A percentile compares a stretch with the other conserved stretches of the same genome.
These are phyloP conservation scores for Nasonia giraulti DNA, from an alignment of 1,140 invertebrate genomes.

Conservation along the genomic window DNA sequence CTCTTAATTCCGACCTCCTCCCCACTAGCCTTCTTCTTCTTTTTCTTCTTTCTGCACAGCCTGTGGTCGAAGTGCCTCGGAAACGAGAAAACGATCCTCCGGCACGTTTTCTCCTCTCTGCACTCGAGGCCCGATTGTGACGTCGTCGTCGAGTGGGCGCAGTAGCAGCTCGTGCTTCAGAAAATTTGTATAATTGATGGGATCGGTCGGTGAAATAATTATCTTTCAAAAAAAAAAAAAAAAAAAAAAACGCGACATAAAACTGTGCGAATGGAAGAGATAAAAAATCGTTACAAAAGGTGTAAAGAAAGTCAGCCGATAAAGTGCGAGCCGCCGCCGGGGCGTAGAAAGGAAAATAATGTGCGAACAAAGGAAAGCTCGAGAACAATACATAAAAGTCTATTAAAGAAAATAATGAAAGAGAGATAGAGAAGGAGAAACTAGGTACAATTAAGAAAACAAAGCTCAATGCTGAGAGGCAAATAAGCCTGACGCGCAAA, in stretches of 20 bases:
- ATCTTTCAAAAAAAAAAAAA: too few relatives aligned
- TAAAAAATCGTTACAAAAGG: neutral
- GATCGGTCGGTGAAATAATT: too few relatives aligned
- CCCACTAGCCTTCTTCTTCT: neutral
- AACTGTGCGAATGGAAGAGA: neutral
- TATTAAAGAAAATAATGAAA: slow-evolving; percentile 27
- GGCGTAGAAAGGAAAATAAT: neutral
- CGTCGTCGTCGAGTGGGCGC: neutral
- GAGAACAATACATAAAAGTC: slow-evolving; percentile 24
- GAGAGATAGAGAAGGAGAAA: neutral
- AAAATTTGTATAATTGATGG: neutral
- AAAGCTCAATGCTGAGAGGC: slow-evolving; percentile 7
- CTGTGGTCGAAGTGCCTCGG: slow-evolving; percentile 8
- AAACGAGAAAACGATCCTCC: neutral
- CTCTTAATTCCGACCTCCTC: neutral
- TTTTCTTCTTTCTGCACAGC: neutral
- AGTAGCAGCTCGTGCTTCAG: neutral
- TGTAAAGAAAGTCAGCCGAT: neutral
- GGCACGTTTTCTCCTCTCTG: neutral
- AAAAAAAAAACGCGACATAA: too few relatives aligned
- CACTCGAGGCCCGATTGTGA: neutral
- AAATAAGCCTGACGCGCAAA: slow-evolving; percentile 7
- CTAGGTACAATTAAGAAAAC: neutral
- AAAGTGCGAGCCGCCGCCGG: neutral
- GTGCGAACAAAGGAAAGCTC: neutral